Evolutionary conservation across 2,888 invertebrate genomes (phyloP).

Genomic region (Drosophila imparisetae): DNA sequence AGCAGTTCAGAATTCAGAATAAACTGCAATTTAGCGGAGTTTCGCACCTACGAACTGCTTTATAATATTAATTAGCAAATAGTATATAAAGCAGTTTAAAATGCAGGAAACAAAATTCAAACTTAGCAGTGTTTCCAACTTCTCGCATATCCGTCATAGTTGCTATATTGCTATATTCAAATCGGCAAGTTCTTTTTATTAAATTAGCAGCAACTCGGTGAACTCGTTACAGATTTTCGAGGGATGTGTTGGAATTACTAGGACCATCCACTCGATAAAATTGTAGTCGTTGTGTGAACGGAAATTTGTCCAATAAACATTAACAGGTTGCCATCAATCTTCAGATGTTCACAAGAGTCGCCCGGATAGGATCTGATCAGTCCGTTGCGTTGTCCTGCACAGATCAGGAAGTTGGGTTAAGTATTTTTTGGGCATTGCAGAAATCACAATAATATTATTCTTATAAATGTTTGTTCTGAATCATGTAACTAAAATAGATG

Average conservation of each 20-base stretch:
- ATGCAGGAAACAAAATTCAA: neutral
- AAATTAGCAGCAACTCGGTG: neutral
- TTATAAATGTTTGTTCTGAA: neutral
- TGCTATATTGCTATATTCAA: neutral
- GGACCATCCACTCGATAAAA: too few species aligned
- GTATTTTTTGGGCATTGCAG: neutral
- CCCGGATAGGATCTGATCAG: neutral
- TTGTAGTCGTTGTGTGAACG: neutral
- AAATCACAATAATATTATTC: neutral
- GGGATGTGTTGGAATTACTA: neutral
- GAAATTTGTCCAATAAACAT: neutral
- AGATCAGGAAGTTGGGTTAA: neutral
- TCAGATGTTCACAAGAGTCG: neutral
- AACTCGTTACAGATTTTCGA: neutral
- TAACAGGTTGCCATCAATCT: neutral
- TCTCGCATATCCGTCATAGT: neutral
- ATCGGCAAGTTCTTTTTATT: neutral
- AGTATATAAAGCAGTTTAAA: conserved; percentile 2
- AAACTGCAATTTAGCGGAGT: neutral
- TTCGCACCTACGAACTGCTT: neutral
- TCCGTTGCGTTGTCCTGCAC: neutral
- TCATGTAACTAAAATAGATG: neutral
- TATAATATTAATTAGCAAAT: rapidly evolving
- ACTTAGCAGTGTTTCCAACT: neutral
- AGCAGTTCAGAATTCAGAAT: neutral